Evolutionary conservation across 2,113 vertebrate genomes (phyloP), one percentile per base, ranked within the genome.

Genomic region (Eonycteris spelaea): DNA sequence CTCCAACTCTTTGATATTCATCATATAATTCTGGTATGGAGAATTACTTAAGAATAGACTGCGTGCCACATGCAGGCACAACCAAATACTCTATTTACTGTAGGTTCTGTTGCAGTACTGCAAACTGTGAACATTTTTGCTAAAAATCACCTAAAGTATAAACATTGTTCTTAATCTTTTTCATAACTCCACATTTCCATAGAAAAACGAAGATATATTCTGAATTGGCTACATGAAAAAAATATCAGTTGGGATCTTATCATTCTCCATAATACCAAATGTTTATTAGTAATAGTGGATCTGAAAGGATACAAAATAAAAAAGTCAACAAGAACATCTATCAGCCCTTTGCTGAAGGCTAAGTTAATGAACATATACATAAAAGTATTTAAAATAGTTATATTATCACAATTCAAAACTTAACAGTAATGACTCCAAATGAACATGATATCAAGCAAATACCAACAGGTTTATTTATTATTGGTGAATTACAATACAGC

Each of bases 381-480:
- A 67, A 78, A 93, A 84, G 38, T 30, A 70, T 48, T 77, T 93
- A 83, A 95, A 96, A 86, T n/a, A 94, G 12, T 86, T 73, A 43
- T 65, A 91, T 70, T 84, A 57, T 67, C 70, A 80, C 55, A 91
- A 90, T 16, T 95, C 43, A 75, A 95, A 94, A 93, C 33, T 90
- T 74, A 90, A 95, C 67, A 86, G 28, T 91, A 51, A 78, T 93
- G 67, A 90, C 83, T 85, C 61, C 48, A 96, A 95, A 95, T 70
- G n/a, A 96, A 97, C 77, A 96, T 95, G 86, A 93, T 91, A 96
- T 93, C 90, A 91, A 94, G 68, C 93, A 96, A 84, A 94, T 75
- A 97, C 26, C 74, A 86, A 97, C 51, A 90, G 9, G 18, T 77
- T 95, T 90, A 95, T 93, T 96, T 86, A 77, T 51, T 95, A 68